A percentile compares a stretch with the other conserved stretches of the same genome.
phyloP scores from a whole-genome alignment of 1,140 invertebrate genomes.

The Diachasma alloeum region DNA sequence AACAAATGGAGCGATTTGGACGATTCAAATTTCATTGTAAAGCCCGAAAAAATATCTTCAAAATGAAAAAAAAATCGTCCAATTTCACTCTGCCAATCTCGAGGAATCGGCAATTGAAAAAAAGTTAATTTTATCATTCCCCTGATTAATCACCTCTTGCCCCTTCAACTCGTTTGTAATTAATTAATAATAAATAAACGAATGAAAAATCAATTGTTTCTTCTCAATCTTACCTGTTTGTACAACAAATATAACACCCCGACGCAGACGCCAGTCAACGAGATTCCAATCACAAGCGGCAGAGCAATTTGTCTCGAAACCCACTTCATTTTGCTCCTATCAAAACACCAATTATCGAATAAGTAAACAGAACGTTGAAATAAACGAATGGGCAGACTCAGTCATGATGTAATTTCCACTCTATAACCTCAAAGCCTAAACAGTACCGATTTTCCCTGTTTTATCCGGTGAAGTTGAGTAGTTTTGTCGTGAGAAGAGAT shows the following conservation, averaged over 20 bases:
- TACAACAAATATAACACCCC: conserved; percentile 60
- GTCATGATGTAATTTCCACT: background rate
- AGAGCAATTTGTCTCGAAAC: conserved; percentile 36
- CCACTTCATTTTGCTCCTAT: conserved; percentile 38
- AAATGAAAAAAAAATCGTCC: background rate
- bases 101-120: too few species aligned
- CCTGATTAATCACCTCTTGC: background rate
- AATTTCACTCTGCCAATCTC: background rate
- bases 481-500: background rate
- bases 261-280: conserved; percentile 57
- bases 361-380: background rate
- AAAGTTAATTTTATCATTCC: too few species aligned
- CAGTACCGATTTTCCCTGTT: background rate
- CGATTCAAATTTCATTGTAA: background rate
- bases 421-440: conserved; percentile 35
- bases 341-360: background rate
- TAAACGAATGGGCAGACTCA: background rate
- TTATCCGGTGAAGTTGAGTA: background rate
- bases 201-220: background rate
- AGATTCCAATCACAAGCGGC: conserved; percentile 54
- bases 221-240: conserved; percentile 50
- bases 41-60: background rate
- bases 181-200: background rate
- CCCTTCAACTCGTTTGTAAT: background rate
- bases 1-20: background rate